A percentile compares a stretch with the other conserved stretches of the same genome.
Conservation (phyloP, 2,797 vertebrate genomes). For the Pristis pectinata region DNA sequence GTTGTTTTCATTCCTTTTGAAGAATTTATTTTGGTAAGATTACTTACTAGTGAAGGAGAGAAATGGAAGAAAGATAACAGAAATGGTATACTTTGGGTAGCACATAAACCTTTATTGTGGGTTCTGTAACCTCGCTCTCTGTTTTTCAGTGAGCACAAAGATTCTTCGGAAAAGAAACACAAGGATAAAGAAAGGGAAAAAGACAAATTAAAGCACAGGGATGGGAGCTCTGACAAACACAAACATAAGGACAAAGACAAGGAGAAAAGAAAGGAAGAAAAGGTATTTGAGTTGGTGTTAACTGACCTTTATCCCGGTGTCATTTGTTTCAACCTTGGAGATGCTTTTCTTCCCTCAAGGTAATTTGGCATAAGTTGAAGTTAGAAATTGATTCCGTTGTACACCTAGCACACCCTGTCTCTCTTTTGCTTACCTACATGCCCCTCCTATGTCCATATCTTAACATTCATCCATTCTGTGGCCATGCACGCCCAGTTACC, state of each 20-base stretch:
- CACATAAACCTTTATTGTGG: background rate
- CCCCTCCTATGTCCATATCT: background rate
- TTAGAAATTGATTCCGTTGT: background rate
- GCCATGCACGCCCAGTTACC: background rate
- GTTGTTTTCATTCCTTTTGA: background rate
- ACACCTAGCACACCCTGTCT: background rate
- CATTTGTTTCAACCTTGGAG: background rate
- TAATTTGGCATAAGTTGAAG: background rate
- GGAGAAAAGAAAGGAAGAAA: slow-evolving; percentile 83
- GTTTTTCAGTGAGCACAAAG: slow-evolving; percentile 78
- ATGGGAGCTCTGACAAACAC: slow-evolving; percentile 79
- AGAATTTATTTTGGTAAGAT: background rate
- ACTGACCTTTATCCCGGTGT: background rate
- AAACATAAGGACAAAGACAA: slow-evolving; percentile 68
- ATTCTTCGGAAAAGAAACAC: slow-evolving; percentile 90
- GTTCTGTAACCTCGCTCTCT: background rate
- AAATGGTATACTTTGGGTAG: background rate
- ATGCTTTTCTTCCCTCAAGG: too few relatives aligned
- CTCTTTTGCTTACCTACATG: background rate
- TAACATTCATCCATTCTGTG: background rate
- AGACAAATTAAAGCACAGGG: slow-evolving; percentile 65
- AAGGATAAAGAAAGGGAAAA: slow-evolving; percentile 83
- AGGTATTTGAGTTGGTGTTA: slow-evolving; percentile 58
- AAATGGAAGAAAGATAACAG: background rate
- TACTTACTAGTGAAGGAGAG: too few relatives aligned